These are phyloP conservation scores for Neolamprologus caudopunctatus DNA, from an alignment of 2,113 vertebrate species.

Conservation along the genomic window DNA sequence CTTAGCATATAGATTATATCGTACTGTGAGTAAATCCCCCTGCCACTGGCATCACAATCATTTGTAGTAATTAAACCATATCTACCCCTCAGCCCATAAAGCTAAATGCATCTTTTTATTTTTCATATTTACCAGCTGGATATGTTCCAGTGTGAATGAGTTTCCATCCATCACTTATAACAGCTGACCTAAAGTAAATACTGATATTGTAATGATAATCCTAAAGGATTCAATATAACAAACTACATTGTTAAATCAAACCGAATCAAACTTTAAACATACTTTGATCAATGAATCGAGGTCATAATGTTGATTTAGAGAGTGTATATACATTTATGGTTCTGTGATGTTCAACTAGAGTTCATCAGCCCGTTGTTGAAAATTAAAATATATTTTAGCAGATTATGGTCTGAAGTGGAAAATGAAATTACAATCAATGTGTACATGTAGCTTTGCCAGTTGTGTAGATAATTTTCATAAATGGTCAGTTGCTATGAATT, in stretches of 20 bases:
- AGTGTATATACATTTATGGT: neutral
- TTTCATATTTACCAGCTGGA: neutral
- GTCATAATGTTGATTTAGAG: neutral
- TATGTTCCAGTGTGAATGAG: neutral
- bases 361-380: neutral
- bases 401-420: neutral
- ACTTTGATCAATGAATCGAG: neutral
- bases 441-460: neutral
- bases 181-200: neutral
- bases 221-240: neutral
- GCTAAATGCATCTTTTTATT: neutral
- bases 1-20: neutral
- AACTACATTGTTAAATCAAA: neutral
- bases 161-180: neutral
- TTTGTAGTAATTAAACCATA: neutral
- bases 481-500: neutral
- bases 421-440: neutral
- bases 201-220: neutral
- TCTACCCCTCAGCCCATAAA: neutral
- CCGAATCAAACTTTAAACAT: neutral
- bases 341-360: neutral
- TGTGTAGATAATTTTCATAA: neutral
- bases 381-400: neutral
- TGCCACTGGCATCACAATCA: neutral
- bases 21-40: neutral